phyloP scores from a whole-genome alignment of 2,113 vertebrate species.

The Brachyhypopomus gauderio region DNA sequence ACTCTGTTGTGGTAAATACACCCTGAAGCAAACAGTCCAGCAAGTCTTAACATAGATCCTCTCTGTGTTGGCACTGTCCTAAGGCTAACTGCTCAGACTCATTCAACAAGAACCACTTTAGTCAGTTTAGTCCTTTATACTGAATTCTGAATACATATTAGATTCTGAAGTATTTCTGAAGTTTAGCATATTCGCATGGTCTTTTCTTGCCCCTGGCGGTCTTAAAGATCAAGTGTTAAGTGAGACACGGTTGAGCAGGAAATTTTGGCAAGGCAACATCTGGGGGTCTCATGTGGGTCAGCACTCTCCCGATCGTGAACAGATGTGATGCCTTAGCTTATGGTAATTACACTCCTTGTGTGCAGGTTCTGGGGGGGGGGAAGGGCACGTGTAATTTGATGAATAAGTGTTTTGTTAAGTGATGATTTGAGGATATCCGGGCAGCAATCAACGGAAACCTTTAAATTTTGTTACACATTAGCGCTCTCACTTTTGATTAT shows the following conservation, averaged over 20 bases:
- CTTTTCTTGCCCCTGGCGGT: background rate
- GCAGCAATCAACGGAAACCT: slow-evolving; percentile 17
- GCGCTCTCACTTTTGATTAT: slow-evolving; percentile 18
- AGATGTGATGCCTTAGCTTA: slow-evolving; percentile 46
- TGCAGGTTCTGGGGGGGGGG: background rate
- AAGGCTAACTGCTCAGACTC: background rate
- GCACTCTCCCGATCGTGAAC: slow-evolving; percentile 40
- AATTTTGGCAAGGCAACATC: slow-evolving; percentile 35
- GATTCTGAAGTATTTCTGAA: background rate
- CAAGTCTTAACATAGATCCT: background rate
- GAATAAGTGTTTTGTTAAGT: slow-evolving; percentile 5
- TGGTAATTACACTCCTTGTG: slow-evolving; percentile 27
- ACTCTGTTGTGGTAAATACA: background rate
- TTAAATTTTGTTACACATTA: slow-evolving; percentile 25
- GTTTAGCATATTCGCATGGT: background rate
- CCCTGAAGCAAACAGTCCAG: slow-evolving; percentile 23
- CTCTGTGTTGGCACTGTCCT: background rate
- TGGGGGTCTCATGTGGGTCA: slow-evolving; percentile 30
- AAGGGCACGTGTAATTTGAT: slow-evolving; percentile 32
- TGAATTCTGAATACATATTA: background rate
- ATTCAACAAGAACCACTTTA: background rate
- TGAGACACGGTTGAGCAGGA: background rate
- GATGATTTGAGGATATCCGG: slow-evolving; percentile 24
- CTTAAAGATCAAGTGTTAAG: slow-evolving; percentile 10
- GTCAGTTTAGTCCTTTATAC: background rate